phyloP scores from a whole-genome alignment of 1,140 invertebrate genomes.

The Globodera rostochiensis region DNA sequence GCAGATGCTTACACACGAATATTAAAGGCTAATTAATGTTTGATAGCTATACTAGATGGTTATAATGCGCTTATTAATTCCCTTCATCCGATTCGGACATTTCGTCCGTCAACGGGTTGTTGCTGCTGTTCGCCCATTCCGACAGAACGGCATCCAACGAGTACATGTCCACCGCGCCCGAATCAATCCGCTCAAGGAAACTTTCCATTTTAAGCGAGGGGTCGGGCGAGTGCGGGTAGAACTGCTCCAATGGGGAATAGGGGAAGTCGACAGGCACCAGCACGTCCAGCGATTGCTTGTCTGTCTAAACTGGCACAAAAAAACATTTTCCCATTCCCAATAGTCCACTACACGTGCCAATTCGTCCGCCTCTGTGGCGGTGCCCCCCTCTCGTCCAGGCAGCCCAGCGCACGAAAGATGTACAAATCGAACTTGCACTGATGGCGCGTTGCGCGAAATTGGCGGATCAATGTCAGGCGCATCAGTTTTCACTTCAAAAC shows the following conservation, averaged over 20 bases:
- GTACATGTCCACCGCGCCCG: conserved; percentile 16
- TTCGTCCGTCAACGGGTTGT: not conserved
- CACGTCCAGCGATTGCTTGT: not conserved
- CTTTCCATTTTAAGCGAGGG: conserved; percentile 10
- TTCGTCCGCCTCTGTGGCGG: not conserved
- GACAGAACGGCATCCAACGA: conserved; percentile 9
- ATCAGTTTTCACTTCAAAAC: conserved; percentile 1
- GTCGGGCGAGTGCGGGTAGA: conserved; percentile 5
- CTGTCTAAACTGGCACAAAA: not conserved
- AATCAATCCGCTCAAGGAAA: conserved; percentile 13
- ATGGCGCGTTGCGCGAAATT: conserved; percentile 14
- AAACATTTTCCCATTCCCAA: not conserved
- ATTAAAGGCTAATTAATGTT: too few relatives aligned
- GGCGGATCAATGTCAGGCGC: conserved; percentile 8
- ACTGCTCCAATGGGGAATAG: not conserved
- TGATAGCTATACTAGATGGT: too few relatives aligned
- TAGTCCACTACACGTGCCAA: not conserved
- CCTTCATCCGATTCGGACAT: too few relatives aligned
- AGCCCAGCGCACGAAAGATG: too few relatives aligned
- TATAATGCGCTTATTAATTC: too few relatives aligned
- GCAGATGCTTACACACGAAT: too few relatives aligned
- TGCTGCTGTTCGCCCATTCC: conserved; percentile 7
- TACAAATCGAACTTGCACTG: conserved; percentile 14
- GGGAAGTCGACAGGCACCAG: conserved; percentile 7
- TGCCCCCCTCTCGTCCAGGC: not conserved